Evolutionary conservation across 2,113 vertebrate genomes (phyloP).

Genomic region (Tetraodon nigroviridis): DNA sequence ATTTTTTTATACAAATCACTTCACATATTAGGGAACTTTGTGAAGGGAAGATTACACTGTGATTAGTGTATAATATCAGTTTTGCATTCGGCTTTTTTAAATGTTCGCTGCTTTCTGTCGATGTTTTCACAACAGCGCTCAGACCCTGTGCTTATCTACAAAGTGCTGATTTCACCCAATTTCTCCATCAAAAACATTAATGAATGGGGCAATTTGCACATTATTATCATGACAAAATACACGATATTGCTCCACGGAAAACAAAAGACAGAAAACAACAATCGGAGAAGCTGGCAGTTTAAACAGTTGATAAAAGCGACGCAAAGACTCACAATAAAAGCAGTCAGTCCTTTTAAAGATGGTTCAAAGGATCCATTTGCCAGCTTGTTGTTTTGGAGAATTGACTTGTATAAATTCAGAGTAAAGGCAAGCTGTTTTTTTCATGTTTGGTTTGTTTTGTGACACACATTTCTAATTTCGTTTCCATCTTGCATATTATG

Average conservation of each 20-base stretch:
- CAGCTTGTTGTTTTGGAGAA: slow-evolving; percentile 22
- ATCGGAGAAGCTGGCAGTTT: slow-evolving; percentile 52
- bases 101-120: slow-evolving; percentile 51
- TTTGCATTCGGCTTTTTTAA: slow-evolving; percentile 50
- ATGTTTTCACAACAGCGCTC: slow-evolving; percentile 48
- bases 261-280: slow-evolving; percentile 59
- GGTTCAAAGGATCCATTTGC: slow-evolving; percentile 54
- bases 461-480: slow-evolving; percentile 47
- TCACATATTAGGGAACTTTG: slow-evolving; percentile 47
- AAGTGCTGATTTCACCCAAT: slow-evolving; percentile 64
- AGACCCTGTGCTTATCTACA: slow-evolving; percentile 61
- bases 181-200: slow-evolving; percentile 62
- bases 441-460: slow-evolving; percentile 11
- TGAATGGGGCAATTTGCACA: slow-evolving; percentile 55
- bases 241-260: slow-evolving; percentile 51
- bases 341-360: slow-evolving; percentile 50
- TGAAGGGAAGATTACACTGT: slow-evolving; percentile 56
- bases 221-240: slow-evolving; percentile 57
- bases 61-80: slow-evolving; percentile 56
- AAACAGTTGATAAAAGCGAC: slow-evolving; percentile 45
- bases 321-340: slow-evolving; percentile 55
- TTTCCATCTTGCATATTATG: slow-evolving; percentile 47
- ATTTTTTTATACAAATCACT: slow-evolving; percentile 35
- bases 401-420: slow-evolving; percentile 23
- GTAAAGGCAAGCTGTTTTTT: slow-evolving; percentile 11